phyloP scores from a whole-genome alignment of 2,797 vertebrate species.

The Sebastes hubbsi region DNA sequence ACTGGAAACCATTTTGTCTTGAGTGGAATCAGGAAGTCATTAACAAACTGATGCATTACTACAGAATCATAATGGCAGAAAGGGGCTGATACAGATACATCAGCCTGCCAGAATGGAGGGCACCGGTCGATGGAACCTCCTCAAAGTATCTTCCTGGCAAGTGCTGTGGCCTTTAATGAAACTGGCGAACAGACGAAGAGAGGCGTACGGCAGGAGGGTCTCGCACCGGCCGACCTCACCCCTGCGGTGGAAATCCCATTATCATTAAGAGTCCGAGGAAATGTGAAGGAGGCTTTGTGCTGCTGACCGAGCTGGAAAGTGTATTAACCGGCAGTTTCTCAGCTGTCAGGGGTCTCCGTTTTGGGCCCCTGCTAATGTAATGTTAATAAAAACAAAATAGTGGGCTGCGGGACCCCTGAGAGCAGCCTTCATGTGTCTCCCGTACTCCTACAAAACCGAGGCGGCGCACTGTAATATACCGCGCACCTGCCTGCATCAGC shows the following conservation, averaged over 20 bases:
- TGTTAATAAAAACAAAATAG: slow-evolving; percentile 79
- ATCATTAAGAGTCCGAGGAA: slow-evolving; percentile 71
- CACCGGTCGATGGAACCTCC: slow-evolving; percentile 51
- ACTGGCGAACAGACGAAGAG: slow-evolving; percentile 38
- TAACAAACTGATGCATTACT: slow-evolving; percentile 59
- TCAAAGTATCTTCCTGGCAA: slow-evolving; percentile 62
- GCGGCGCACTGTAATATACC: slow-evolving; percentile 39
- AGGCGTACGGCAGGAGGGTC: slow-evolving; percentile 29
- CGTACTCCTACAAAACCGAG: slow-evolving; percentile 49
- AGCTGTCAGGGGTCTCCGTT: slow-evolving; percentile 60
- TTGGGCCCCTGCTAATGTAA: slow-evolving; percentile 67
- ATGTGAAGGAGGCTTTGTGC: slow-evolving; percentile 49
- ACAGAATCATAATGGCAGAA: slow-evolving; percentile 42
- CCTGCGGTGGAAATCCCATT: slow-evolving; percentile 62
- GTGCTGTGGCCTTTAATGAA: slow-evolving; percentile 48
- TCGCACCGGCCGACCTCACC: slow-evolving; percentile 37
- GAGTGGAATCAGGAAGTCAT: slow-evolving; percentile 60
- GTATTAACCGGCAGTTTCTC: slow-evolving; percentile 71
- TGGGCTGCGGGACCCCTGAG: slow-evolving; percentile 55
- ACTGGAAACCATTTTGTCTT: slow-evolving; percentile 51
- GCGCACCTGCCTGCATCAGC: slow-evolving; percentile 70
- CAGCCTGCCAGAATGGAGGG: slow-evolving; percentile 38
- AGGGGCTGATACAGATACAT: slow-evolving; percentile 49
- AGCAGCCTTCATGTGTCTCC: slow-evolving; percentile 54
- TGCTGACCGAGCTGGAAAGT: slow-evolving; percentile 78